Base-by-base conservation (phyloP, 2,797 vertebrate genomes). In the Tadarida brasiliensis region DNA sequence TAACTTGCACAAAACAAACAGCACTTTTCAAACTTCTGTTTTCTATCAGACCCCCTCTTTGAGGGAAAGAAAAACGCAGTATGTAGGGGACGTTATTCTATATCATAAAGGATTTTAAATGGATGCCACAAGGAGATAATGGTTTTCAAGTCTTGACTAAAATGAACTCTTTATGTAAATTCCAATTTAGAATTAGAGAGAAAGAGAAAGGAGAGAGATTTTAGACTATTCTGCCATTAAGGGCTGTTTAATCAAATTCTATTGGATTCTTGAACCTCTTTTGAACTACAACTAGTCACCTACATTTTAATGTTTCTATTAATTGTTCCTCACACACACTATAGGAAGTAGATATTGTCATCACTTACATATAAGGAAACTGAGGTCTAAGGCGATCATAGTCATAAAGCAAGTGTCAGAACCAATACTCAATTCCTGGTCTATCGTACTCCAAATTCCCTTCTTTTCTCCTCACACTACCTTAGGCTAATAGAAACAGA, bases 41-140 rank as follows among this genome's bases (percentile, higher is more conserved):
- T 82, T 39, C 84, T 71, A 56, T 73, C 33, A 74, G 19, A 51
- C 7, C 4, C 5, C 11, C 7, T 70, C 19, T 74, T 35, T 78
- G 35, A 93, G 20, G 67, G 65, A 78, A 88, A 82, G 35, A 89
- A 82, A 94, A 95, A 76, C 56, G 6, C 14, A 89, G 12, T 78
- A n/a, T 16, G 19, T n/a, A n/a, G 11, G 47, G 19, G 15, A 85
- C 73, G 26, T 61, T 22, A 68, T 28, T 82, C 20, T 63, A 28
- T 9, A 90, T 51, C 49, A 68, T 56, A 73, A 78, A 61, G 28
- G 10, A 87, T 80, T 63, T 70, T 68, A 78, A 16, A 74, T 51
- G 92, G 24, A 76, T 44, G 9, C 17, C 24, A 76, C 28, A 94
- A 80, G 11, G 20, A 20, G 10, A 90, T 8, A 54, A 10, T 33